phyloP scores from a whole-genome alignment of 2,797 vertebrate species.

The Enteromius viviparus region DNA sequence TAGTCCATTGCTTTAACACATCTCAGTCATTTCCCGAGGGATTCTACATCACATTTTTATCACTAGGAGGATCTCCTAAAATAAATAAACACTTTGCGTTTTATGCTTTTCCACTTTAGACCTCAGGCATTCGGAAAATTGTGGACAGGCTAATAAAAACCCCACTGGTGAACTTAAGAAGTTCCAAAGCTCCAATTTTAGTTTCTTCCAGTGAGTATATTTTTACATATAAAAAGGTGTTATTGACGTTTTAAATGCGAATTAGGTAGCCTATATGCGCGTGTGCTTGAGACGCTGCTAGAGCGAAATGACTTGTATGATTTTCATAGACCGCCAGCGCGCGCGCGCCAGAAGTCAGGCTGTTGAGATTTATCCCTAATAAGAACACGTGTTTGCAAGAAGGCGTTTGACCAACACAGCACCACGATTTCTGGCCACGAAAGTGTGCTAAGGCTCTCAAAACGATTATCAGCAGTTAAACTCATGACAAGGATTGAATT shows the following conservation, averaged over 20 bases:
- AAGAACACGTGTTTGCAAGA: constrained; percentile 44
- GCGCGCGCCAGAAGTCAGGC: constrained; percentile 39
- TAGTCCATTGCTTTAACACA: constrained; percentile 1
- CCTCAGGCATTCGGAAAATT: neutral
- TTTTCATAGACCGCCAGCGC: constrained; percentile 13
- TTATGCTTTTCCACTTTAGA: neutral
- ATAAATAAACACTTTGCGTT: neutral
- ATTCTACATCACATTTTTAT: constrained; percentile 26
- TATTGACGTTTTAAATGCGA: neutral
- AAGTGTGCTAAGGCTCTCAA: constrained; percentile 56
- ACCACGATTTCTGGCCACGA: constrained; percentile 35
- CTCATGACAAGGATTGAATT: constrained; percentile 61
- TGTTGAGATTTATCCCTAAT: constrained; percentile 38
- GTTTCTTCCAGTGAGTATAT: neutral
- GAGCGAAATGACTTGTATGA: neutral
- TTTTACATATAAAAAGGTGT: neutral
- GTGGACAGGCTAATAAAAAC: neutral
- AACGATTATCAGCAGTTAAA: constrained; percentile 58
- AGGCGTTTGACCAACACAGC: constrained; percentile 39
- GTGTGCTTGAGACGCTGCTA: neutral
- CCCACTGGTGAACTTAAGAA: neutral
- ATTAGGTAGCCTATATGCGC: neutral
- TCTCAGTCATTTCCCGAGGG: constrained; percentile 39
- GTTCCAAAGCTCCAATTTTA: neutral
- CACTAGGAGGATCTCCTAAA: neutral